Base-by-base conservation (phyloP, 2,888 invertebrate species). In the Trilocha varians region DNA sequence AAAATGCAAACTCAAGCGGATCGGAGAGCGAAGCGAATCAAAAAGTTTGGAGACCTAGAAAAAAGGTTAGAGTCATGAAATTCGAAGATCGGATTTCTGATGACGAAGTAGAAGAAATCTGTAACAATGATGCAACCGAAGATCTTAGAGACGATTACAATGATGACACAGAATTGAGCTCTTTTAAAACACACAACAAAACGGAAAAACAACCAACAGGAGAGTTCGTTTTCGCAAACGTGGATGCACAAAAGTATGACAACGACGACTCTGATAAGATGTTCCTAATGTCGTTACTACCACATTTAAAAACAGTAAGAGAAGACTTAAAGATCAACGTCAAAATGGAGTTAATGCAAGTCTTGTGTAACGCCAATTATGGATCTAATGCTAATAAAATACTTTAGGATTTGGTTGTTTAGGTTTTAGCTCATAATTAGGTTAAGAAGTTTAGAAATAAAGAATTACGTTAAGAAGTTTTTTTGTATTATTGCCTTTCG, bases 261-360 rank as follows among this genome's bases (percentile, higher is more conserved):
- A 35, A 42, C 0, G 80, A 82, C 5, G 84, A 84, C 46, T 55
- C 75, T 1, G 85, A 85, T 35, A 78, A 67, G 51, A 54, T 84
- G 62, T 85, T 85, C 45, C 63, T 85, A 3, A 40, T 85, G 15
- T 85, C 85, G 2, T 59, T 85, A 1, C 50, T 83, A 14, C 83
- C 83, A 3, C 83, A 84, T 57, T 53, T 85, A 18, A 83, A 76
- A 49, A 59, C 74, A 0, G 65, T 85, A 44, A 84, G 84, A 0
- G 82, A 84, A 32, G 69, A 75, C 37, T 61, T 59, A 38, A 62
- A 76, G 2, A 52, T 85, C 3, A 78, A 76, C 34, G 77, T 70
- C 6, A 84, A 85, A 61, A 72, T 85, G 71, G 79, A 84, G 43
- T 48, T 85, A 39, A 77, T 85, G 82, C 75, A 79, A 48, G 82